Base-by-base conservation (phyloP, 2,797 vertebrate genomes). In the Ctenochaetus hawaiiensis region DNA sequence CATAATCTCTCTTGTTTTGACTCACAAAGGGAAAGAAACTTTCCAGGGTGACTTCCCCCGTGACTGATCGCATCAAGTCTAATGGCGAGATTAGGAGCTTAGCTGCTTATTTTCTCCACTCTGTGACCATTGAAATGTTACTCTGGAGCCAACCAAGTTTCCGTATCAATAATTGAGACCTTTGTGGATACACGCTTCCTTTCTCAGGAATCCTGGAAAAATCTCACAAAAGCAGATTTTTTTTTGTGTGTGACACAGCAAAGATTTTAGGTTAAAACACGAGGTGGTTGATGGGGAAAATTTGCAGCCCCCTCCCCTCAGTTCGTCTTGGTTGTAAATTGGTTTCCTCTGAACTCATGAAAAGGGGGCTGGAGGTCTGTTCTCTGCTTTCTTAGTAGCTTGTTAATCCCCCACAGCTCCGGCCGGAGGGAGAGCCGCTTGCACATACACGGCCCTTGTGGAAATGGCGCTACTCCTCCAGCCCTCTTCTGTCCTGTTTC, bases 371-470 rank as follows among this genome's bases (percentile, higher is more conserved):
- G 73, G 77, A 81, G 81, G 78, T 81, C 84, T 83, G 87, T 91
- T 89, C 83, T 84, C 66, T 66, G 74, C 82, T 91, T 89, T 84
- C 83, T 85, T 77, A 86, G 89, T 85, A 85, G 89, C 90, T 84
- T 81, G 90, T 93, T 94, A 94, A 94, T 94, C 91, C 89, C 84
- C 84, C 53, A 13, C 78, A 84, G 90, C 83, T 84, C 87, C 66
- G 87, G 77, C 84, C 62, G 45, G 67, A 85, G 87, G 85, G 72
- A 80, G 84, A 74, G 77, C 83, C 80, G 77, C 87, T 84, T 76
- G 48, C 69, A 48, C 84, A 77, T 62, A 85, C 60, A 88, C 69
- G 70, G 72, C 82, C 82, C 83, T 86, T 12, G 67, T 84, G 87
- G 79, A 92, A 91, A 91, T 77, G 80, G 85, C 77, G 45, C 82